Evolutionary conservation across 2,888 invertebrate species (phyloP).

Genomic region (Drosophila neonasuta): DNA sequence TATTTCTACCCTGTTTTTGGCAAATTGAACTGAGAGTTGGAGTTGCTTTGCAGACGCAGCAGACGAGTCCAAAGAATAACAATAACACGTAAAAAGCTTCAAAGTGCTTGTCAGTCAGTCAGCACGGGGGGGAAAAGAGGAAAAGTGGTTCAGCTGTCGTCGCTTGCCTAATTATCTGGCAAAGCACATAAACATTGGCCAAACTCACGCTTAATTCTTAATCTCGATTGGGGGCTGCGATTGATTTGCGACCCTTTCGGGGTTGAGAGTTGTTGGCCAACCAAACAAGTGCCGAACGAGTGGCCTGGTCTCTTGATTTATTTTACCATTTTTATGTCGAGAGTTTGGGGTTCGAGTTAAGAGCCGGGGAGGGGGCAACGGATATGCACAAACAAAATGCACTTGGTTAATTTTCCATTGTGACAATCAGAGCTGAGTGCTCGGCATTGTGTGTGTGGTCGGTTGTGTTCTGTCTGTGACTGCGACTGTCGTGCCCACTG

Average conservation of each 20-base stretch:
- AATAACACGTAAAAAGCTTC: constrained; percentile 63
- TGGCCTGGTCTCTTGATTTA: constrained; percentile 49
- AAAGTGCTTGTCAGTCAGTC: constrained; percentile 33
- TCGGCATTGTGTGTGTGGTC: constrained; percentile 65
- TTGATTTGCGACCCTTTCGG: constrained; percentile 71
- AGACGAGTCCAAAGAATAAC: constrained; percentile 53
- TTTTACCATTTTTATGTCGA: constrained; percentile 51
- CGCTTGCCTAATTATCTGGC: constrained; percentile 75
- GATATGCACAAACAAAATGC: constrained; percentile 74
- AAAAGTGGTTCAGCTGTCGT: constrained; percentile 33
- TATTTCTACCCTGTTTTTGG: constrained; percentile 21
- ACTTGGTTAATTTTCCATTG: constrained; percentile 79
- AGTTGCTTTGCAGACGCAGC: neutral
- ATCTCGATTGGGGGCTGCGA: constrained; percentile 56
- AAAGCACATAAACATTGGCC: constrained; percentile 59
- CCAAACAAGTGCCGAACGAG: constrained; percentile 47
- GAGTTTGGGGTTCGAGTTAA: neutral
- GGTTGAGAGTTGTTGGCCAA: constrained; percentile 21
- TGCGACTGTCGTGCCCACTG: constrained; percentile 48
- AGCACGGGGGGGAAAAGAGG: neutral
- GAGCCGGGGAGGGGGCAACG: constrained; percentile 13
- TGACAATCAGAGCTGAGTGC: constrained; percentile 76
- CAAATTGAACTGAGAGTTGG: constrained; percentile 16
- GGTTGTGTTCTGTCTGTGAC: constrained; percentile 31
- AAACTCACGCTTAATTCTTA: constrained; percentile 38